A percentile compares a stretch with the other conserved stretches of the same genome.
Conservation (phyloP, 2,113 vertebrate species). For the Scartelaos histophorus region DNA sequence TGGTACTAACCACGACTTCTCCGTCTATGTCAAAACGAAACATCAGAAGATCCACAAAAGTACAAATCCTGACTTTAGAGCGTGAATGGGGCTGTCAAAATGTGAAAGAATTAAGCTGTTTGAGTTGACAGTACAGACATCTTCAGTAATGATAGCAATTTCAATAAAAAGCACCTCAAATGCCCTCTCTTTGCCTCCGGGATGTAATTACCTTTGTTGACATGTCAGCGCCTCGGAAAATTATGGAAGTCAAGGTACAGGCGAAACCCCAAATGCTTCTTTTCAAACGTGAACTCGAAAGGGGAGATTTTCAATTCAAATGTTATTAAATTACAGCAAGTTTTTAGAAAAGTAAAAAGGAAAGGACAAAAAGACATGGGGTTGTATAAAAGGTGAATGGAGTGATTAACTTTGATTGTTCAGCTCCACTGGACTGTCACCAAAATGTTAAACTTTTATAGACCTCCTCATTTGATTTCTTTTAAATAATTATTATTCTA, state of each 20-base stretch:
- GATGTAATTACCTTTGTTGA: constrained; percentile 56
- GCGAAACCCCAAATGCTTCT: constrained; percentile 31
- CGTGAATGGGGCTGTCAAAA: constrained; percentile 34
- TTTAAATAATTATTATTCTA: neutral
- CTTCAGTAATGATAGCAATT: constrained; percentile 38
- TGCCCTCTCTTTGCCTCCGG: constrained; percentile 15
- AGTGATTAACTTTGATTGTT: constrained; percentile 2
- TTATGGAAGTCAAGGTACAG: constrained; percentile 41
- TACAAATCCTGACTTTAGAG: neutral
- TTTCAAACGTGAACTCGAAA: constrained; percentile 21
- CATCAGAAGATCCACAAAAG: neutral
- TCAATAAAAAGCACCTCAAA: constrained; percentile 36
- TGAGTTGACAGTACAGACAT: constrained; percentile 9
- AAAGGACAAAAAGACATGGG: neutral
- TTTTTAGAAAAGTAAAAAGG: neutral
- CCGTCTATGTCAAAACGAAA: neutral
- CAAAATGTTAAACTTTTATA: neutral
- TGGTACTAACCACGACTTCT: neutral
- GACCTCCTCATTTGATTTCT: neutral
- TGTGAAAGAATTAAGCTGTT: constrained; percentile 27
- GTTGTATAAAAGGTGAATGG: neutral
- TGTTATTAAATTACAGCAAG: neutral
- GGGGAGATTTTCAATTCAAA: neutral
- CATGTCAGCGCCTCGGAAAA: constrained; percentile 35
- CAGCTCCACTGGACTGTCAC: neutral